Conservation (phyloP, 2,113 vertebrate species). For the Nematolebias whitei region DNA sequence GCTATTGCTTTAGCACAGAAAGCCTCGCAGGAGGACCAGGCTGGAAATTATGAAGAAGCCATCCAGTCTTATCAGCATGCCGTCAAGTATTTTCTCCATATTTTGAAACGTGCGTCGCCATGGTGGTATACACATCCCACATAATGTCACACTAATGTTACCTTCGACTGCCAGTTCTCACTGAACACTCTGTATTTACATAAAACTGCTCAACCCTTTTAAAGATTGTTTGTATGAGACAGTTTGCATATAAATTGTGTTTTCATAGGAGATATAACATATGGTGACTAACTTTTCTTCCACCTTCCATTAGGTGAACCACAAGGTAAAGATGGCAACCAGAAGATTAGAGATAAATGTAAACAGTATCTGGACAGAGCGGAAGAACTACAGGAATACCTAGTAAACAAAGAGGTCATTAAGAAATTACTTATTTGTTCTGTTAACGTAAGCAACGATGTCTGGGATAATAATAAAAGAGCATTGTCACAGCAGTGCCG, state of each 20-base stretch:
- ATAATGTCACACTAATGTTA: neutral
- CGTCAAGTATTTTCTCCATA: conserved; percentile 94
- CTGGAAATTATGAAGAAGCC: conserved; percentile 92
- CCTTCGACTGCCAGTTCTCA: no score
- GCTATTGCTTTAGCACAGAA: conserved; percentile 91
- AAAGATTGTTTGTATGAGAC: neutral
- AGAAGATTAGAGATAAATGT: conserved; percentile 83
- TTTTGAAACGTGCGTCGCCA: conserved; percentile 89
- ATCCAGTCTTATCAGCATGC: conserved; percentile 90
- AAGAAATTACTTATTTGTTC: conserved; percentile 10
- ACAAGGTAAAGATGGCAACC: conserved; percentile 84
- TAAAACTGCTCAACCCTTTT: neutral
- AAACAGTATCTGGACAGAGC: conserved; percentile 82
- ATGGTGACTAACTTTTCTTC: conserved; percentile 5
- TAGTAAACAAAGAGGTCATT: conserved; percentile 77
- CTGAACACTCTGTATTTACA: no score
- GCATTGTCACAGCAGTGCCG: neutral
- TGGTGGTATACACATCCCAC: neutral
- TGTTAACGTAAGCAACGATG: conserved; percentile 4
- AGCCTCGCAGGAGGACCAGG: conserved; percentile 92
- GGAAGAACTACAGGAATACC: conserved; percentile 78
- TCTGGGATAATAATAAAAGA: neutral
- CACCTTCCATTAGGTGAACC: conserved; percentile 75
- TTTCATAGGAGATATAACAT: neutral
- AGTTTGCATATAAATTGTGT: no score